These are phyloP conservation scores for Trogon surrucura DNA, from an alignment of 2,113 vertebrate species.

Conservation along the genomic window DNA sequence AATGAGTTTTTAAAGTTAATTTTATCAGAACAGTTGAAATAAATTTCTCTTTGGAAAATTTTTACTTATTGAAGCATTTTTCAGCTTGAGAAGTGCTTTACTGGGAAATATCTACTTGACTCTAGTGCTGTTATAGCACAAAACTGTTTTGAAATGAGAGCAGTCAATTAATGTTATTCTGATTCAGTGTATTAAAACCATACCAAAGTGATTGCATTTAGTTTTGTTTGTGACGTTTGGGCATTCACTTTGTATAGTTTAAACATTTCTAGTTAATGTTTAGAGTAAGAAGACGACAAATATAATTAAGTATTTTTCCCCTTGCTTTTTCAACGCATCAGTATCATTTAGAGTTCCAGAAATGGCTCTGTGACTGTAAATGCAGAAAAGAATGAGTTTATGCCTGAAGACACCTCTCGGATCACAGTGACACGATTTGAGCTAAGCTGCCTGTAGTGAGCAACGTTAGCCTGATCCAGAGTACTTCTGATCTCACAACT, in stretches of 20 bases:
- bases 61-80: background rate
- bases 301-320: background rate
- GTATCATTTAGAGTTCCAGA: background rate
- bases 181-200: background rate
- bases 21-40: conserved; percentile 1
- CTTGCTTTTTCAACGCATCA: background rate
- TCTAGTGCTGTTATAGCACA: background rate
- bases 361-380: background rate
- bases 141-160: conserved; percentile 9
- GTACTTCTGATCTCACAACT: background rate
- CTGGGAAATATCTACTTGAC: background rate
- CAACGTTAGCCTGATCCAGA: background rate
- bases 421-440: background rate
- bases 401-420: background rate
- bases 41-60: background rate
- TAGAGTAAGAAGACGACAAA: background rate
- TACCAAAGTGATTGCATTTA: background rate
- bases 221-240: background rate
- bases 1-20: background rate
- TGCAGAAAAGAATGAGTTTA: background rate
- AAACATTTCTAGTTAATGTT: background rate
- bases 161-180: background rate
- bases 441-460: background rate
- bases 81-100: background rate
- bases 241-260: background rate